These are phyloP conservation scores for Poecile atricapillus DNA, from an alignment of 2,113 vertebrate genomes.

Conservation along the genomic window DNA sequence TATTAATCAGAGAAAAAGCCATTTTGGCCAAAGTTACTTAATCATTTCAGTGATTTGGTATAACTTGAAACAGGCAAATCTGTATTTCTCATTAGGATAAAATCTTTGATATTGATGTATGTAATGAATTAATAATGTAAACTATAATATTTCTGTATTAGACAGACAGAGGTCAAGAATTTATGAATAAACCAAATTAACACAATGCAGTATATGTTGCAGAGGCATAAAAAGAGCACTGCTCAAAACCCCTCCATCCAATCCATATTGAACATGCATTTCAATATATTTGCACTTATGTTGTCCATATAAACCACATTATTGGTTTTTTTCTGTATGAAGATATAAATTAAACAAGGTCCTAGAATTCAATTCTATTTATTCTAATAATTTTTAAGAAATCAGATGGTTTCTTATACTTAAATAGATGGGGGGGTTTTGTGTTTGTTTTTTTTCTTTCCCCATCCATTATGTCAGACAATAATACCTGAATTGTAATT, in stretches of 20 bases:
- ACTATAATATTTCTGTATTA: background rate
- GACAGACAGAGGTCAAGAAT: background rate
- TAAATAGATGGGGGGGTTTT: background rate
- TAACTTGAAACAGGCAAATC: background rate
- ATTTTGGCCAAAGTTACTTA: background rate
- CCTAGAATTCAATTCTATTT: background rate
- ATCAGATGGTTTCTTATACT: background rate
- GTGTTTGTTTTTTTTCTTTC: background rate
- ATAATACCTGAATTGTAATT: background rate
- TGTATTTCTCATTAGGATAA: background rate
- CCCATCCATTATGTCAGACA: background rate
- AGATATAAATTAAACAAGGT: background rate
- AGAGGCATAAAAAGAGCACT: background rate
- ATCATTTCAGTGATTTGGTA: background rate
- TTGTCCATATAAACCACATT: background rate
- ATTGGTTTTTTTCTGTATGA: background rate
- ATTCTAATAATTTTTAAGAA: background rate
- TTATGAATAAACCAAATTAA: background rate
- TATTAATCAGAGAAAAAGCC: slow-evolving; percentile 17
- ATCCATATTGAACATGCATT: background rate
- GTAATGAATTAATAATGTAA: background rate
- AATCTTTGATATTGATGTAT: background rate
- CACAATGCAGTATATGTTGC: background rate
- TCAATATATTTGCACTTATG: background rate
- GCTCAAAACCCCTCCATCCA: background rate